Evolutionary conservation across 2,797 vertebrate genomes (phyloP).

Genomic region (Malacoraja senta): DNA sequence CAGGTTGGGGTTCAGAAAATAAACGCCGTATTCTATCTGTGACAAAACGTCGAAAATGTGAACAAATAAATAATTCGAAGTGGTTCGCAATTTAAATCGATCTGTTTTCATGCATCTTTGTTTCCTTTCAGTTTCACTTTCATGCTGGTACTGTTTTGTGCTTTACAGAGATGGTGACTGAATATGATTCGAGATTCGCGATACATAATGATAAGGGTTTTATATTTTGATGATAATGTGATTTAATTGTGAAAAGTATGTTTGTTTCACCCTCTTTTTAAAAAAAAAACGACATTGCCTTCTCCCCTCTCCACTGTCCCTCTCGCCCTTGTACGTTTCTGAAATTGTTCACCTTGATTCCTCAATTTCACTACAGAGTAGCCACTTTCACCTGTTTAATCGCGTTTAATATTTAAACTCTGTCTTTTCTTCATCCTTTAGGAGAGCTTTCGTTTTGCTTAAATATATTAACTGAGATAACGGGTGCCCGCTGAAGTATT

Average conservation of each 20-base stretch:
- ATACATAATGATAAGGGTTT: background rate
- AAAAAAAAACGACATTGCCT: no score
- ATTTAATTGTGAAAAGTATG: background rate
- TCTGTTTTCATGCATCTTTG: background rate
- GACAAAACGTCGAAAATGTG: background rate
- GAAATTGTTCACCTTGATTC: background rate
- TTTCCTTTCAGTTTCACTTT: conserved; percentile 22
- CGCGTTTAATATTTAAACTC: background rate
- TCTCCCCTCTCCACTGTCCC: background rate
- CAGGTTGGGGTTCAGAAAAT: background rate
- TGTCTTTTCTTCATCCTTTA: background rate
- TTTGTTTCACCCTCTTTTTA: background rate
- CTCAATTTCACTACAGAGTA: background rate
- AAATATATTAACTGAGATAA: background rate
- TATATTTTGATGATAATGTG: background rate
- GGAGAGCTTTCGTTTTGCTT: no score
- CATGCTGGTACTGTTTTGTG: background rate
- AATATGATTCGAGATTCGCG: background rate
- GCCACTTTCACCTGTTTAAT: background rate
- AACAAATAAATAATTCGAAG: no score
- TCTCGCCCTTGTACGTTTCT: background rate
- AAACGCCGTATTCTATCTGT: background rate
- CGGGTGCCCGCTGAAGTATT: background rate
- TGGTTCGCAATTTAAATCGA: background rate
- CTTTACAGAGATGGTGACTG: background rate